These are phyloP conservation scores for Melanotaenia parkinsoni DNA, from an alignment of 2,797 vertebrate genomes.

Conservation along the genomic window DNA sequence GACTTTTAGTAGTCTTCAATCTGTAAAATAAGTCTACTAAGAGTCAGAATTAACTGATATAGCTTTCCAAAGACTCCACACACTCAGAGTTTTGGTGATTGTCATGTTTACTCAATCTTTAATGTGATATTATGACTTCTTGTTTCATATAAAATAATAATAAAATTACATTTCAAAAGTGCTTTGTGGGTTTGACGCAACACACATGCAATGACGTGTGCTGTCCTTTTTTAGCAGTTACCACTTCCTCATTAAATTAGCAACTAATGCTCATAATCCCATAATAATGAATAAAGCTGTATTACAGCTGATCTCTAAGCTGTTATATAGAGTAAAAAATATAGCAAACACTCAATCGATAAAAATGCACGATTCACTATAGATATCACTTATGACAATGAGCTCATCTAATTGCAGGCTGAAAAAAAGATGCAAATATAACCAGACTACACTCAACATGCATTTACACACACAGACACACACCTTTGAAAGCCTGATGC, in stretches of 20 bases:
- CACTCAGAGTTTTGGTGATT: background rate
- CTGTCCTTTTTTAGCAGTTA: conserved; percentile 8
- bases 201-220: conserved; percentile 1
- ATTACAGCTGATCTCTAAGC: conserved; percentile 8
- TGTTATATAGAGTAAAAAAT: background rate
- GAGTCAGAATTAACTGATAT: background rate
- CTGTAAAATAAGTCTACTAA: conserved; percentile 12
- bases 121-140: background rate
- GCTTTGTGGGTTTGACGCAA: conserved; percentile 20
- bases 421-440: conserved; percentile 33
- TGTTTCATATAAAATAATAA: background rate
- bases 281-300: conserved; percentile 16
- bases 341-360: conserved; percentile 7
- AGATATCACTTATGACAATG: conserved; percentile 6
- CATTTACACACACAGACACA: conserved; percentile 16
- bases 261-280: conserved; percentile 25
- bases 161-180: conserved; percentile 1
- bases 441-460: conserved; percentile 4
- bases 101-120: background rate
- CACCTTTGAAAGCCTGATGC: conserved; percentile 41
- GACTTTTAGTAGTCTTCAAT: conserved; percentile 34
- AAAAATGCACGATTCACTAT: conserved; percentile 15
- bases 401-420: conserved; percentile 37
- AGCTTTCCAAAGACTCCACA: background rate
- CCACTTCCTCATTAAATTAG: conserved; percentile 11